Base-by-base conservation (phyloP, 2,797 vertebrate species). In the Gymnopithys bicolor region DNA sequence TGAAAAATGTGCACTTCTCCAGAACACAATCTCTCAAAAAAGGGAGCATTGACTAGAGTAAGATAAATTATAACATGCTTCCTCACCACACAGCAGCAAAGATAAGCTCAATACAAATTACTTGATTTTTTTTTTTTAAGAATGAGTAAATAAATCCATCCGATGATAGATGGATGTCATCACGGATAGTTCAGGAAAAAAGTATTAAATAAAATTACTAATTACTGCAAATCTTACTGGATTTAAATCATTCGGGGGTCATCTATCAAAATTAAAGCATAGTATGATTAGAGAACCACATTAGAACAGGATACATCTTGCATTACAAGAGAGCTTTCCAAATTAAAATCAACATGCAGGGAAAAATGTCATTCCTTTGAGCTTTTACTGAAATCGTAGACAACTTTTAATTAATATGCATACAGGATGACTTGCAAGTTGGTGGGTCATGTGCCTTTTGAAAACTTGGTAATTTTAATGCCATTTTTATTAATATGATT, bases 401-500 rank as follows among this genome's bases (percentile, higher is more conserved):
- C 27, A 92, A 94, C 56, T 87, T 85, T 49, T 92, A 96, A 97
- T 97, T 97, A 97, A 94, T 67, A 91, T 94, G 92, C 94, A 95
- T 74, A 58, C 58, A 94, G 60, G 76, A 70, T 94, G 81, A 94
- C 92, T 95, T 83, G 70, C 74, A 93, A 75, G 92, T 66, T 82
- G 77, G 90, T 51, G 25, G 96, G 94, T 83, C 89, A 95, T 60
- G 52, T 84, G 71, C 39, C 58, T 95, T 87, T 56, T 93, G 55
- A 93, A 96, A 96, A 89, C 56, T 75, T 78, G 49, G 70, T 71
- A 88, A 93, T 95, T 97, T 97, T 95, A 97, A 97, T 97, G 68
- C 66, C 84, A 93, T 93, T 95, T 93, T 96, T 97, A 97, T 96
- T 97, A 97, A 93, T 92, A 87, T 93, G 83, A 97, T 97, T 97